phyloP scores from a whole-genome alignment of 2,797 vertebrate genomes.

The Nyctibius grandis region DNA sequence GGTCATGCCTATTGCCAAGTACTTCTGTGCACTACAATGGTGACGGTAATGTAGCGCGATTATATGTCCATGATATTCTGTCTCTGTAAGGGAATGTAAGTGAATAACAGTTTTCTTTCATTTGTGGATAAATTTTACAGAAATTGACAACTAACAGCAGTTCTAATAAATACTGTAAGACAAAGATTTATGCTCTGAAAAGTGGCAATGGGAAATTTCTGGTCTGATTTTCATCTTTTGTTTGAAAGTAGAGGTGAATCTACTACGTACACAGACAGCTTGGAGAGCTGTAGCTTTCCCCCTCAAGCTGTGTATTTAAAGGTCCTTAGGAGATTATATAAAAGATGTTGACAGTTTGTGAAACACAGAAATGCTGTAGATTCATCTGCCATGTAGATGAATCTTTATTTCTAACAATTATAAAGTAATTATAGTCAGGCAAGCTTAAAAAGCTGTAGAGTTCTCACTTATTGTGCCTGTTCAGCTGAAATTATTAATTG shows the following conservation, averaged over 20 bases:
- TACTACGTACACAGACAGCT: not conserved
- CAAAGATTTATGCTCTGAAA: not conserved
- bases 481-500: slow-evolving; percentile 65
- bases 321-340: not conserved
- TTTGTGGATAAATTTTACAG: not conserved
- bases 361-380: slow-evolving; percentile 35
- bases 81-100: not conserved
- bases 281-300: not conserved
- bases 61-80: not conserved
- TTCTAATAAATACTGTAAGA: not conserved
- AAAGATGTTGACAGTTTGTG: slow-evolving; percentile 53
- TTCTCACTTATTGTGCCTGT: slow-evolving; percentile 12
- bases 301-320: not conserved
- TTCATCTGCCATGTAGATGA: slow-evolving; percentile 7
- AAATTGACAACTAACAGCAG: not conserved
- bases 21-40: not conserved
- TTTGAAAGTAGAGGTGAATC: not conserved
- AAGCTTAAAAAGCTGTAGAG: slow-evolving; percentile 13
- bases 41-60: not conserved
- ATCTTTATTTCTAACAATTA: slow-evolving; percentile 62
- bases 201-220: not conserved
- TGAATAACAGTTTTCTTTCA: not conserved
- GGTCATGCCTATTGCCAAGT: not conserved
- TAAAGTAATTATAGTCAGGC: slow-evolving; percentile 30
- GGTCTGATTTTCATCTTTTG: not conserved